Base-by-base conservation (phyloP, 2,888 invertebrate species). In the Matsumyia berberina region DNA sequence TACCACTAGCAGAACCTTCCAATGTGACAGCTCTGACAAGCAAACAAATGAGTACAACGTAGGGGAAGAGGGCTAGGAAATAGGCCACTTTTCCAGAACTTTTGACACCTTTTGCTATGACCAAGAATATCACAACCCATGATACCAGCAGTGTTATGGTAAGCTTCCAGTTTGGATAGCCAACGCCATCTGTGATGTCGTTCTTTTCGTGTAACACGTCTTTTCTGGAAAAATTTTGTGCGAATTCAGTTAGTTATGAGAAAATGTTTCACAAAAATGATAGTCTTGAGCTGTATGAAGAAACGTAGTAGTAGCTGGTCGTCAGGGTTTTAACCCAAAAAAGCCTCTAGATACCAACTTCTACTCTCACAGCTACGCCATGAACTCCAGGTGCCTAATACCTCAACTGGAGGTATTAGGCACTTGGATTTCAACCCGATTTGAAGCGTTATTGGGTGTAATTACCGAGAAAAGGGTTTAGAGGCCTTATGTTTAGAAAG, bases 51-150 rank as follows among this genome's bases (percentile, higher is more conserved):
- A 97, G 94, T 62, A 97, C 94, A 5, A 96, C 93, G 88, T 96
- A 96, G 0, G 97, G 97, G 90, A 97, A 97, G 2, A 97, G 91
- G 0, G 97, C 97, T n/a, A 97, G 94, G 91, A 98, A 96, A 91
- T 97, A 98, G 0, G 97, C 95, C 0, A 95, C 95, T 91, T 96
- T 96, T 53, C 96, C 96, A 0, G 96, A 95, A 88, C 95, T 95
- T 90, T 95, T 95, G 0, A 96, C 95, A 8, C 96, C 96, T 85
- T 93, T 94, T 12, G 95, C 93, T 53, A 96, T 94, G 66, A 96
- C 94, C 5, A 94, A 87, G 89, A 95, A 96, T 39, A 96, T 94
- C 1, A 94, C 89, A 3, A 94, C 62, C 96, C 96, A 96, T 0
- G 96, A 93, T 0, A 92, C 92, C 1, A 95, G 90, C 5, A 96